phyloP scores from a whole-genome alignment of 2,797 vertebrate genomes.

The Trichosurus vulpecula region DNA sequence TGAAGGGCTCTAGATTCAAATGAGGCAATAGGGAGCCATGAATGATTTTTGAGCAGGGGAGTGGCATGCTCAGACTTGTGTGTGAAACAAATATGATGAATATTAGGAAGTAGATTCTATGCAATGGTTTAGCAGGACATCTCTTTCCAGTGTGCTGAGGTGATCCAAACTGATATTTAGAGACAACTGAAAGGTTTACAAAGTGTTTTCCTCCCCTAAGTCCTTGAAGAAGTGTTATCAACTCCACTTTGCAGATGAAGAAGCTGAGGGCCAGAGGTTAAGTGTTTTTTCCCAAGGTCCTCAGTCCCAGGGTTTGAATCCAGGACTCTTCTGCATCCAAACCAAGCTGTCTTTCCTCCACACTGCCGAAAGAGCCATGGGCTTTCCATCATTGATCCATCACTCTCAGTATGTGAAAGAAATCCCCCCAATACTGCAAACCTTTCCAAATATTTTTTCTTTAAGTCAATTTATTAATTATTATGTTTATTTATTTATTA shows the following conservation, averaged over 20 bases:
- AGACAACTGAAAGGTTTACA: background rate
- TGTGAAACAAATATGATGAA: background rate
- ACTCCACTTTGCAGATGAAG: background rate
- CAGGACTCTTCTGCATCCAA: background rate
- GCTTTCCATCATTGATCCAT: background rate
- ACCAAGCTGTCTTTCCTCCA: background rate
- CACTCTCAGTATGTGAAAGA: background rate
- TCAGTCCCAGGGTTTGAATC: background rate
- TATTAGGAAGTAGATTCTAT: background rate
- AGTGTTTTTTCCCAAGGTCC: background rate
- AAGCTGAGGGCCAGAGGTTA: background rate
- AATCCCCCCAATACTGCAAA: background rate
- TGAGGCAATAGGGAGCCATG: background rate
- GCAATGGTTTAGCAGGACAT: background rate
- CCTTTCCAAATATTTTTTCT: background rate
- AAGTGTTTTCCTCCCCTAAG: background rate
- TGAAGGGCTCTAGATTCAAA: background rate
- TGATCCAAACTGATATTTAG: background rate
- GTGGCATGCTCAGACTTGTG: background rate
- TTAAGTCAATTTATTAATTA: too few relatives aligned
- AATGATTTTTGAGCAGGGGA: background rate
- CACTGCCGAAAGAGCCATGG: background rate
- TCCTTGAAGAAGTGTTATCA: background rate
- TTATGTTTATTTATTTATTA: too few relatives aligned
- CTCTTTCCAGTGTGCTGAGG: background rate